Evolutionary conservation across 2,113 vertebrate genomes (phyloP), one percentile per base, ranked within the genome.

Genomic region (Leptobrachium ailaonicum): DNA sequence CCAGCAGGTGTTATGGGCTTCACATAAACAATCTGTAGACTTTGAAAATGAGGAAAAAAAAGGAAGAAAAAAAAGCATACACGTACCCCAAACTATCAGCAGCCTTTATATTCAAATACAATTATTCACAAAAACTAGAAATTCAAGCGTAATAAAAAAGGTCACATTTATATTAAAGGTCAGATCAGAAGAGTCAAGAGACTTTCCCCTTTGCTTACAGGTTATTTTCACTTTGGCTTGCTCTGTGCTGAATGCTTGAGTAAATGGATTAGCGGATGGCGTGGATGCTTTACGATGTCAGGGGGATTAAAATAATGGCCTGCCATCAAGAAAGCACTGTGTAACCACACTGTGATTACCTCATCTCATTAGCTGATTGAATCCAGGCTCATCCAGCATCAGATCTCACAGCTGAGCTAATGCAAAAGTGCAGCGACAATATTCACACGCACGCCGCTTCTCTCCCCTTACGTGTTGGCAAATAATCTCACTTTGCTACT

Each of bases 321-420:
- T 88, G 0, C 81, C 41, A 0, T 79, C 64, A 85, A 85, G 86
- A 82, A 83, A 85, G 72, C 82, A 67, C 70, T 50, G 83, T 76
- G 85, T 86, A 89, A 87, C 85, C 71, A 14, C 85, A 79, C 79
- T 73, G 0, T 41, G 85, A 89, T 92, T 83, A 89, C 84, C 86
- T 90, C 88, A 87, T 91, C 87, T 87, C 83, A 84, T 89, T 89
- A 90, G 88, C 79, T 87, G 88, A 88, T 89, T 85, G 87, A 88
- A 88, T 86, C 54, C 75, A 83, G 85, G 13, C 64, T 54, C 64
- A 6, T 6, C 2, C 50, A 66, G 13, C 44, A 66, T 42, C 73
- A 63, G 42, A 60, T 62, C n/a, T 41, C 47, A 70, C 41, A 82
- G 44, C 64, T 73, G 63, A 84, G 77, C 79, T 82, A 60, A 60